Percentiles rank a stretch among this genome's conserved stretches.
These are phyloP conservation scores for Spea bombifrons DNA, from an alignment of 2,113 vertebrate genomes.

Conservation along the genomic window DNA sequence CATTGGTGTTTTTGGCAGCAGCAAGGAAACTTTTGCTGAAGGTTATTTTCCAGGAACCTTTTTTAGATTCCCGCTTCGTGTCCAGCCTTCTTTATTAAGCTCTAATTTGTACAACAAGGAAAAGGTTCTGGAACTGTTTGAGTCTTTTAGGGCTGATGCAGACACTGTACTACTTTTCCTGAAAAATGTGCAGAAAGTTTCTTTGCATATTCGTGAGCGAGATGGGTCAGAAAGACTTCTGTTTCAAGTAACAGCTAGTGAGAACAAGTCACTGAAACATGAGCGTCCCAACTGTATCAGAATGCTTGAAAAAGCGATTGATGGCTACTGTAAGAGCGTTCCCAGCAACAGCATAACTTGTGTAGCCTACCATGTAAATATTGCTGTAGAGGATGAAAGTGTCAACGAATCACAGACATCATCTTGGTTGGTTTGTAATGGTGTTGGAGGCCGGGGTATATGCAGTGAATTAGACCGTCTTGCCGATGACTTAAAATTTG, in stretches of 20 bases:
- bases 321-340: constrained; percentile 82
- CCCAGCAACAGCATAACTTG: constrained; percentile 78
- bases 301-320: constrained; percentile 78
- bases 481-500: constrained; percentile 93
- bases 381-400: constrained; percentile 79
- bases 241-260: constrained; percentile 84
- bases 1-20: constrained; percentile 86
- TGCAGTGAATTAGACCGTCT: constrained; percentile 82
- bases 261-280: constrained; percentile 73
- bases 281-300: constrained; percentile 83
- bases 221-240: constrained; percentile 84
- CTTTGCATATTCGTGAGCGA: constrained; percentile 82
- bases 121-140: constrained; percentile 91
- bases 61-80: constrained; percentile 92
- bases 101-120: constrained; percentile 91
- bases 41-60: constrained; percentile 90
- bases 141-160: constrained; percentile 92
- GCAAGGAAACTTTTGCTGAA: constrained; percentile 78
- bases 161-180: constrained; percentile 94
- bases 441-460: constrained; percentile 88
- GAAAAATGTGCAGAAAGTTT: constrained; percentile 89
- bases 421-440: constrained; percentile 91
- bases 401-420: constrained; percentile 79
- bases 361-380: constrained; percentile 86
- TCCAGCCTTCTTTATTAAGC: constrained; percentile 87